Conservation (phyloP, 2,888 invertebrate species). For the Ypsolopha sequella region DNA sequence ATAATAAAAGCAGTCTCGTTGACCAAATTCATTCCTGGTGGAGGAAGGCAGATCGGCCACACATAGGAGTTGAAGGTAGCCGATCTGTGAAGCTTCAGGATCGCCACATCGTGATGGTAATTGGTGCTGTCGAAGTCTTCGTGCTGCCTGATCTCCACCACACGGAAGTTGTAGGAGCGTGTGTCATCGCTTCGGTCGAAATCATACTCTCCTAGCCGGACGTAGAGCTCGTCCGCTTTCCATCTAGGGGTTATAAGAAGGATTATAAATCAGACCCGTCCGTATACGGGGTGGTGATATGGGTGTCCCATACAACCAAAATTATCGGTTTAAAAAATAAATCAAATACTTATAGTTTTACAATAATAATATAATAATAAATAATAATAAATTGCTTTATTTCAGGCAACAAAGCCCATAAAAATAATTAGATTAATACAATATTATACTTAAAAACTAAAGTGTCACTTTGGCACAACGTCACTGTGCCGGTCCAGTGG, state of each 20-base stretch:
- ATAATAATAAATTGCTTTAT: too few relatives aligned
- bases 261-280: too few relatives aligned
- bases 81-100: slow-evolving; percentile 75
- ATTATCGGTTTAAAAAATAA: too few relatives aligned
- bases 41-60: slow-evolving; percentile 88
- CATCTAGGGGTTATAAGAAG: slow-evolving; percentile 40
- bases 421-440: too few relatives aligned
- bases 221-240: slow-evolving; percentile 71
- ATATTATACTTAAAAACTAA: too few relatives aligned
- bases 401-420: too few relatives aligned
- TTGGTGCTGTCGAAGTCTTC: slow-evolving; percentile 75
- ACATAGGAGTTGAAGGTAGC: slow-evolving; percentile 82
- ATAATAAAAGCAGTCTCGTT: slow-evolving; percentile 76
- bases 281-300: too few relatives aligned
- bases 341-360: too few relatives aligned
- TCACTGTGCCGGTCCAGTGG: too few relatives aligned
- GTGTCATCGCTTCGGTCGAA: slow-evolving; percentile 76
- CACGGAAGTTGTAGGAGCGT: slow-evolving; percentile 76
- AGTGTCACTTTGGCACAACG: too few relatives aligned
- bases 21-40: slow-evolving; percentile 69
- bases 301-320: too few relatives aligned
- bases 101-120: slow-evolving; percentile 83
- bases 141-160: slow-evolving; percentile 76
- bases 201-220: slow-evolving; percentile 87
- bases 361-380: too few relatives aligned